Evolutionary conservation across 2,113 vertebrate species (phyloP), one percentile per base, ranked within the genome.

Genomic region (Lipophrys pholis): DNA sequence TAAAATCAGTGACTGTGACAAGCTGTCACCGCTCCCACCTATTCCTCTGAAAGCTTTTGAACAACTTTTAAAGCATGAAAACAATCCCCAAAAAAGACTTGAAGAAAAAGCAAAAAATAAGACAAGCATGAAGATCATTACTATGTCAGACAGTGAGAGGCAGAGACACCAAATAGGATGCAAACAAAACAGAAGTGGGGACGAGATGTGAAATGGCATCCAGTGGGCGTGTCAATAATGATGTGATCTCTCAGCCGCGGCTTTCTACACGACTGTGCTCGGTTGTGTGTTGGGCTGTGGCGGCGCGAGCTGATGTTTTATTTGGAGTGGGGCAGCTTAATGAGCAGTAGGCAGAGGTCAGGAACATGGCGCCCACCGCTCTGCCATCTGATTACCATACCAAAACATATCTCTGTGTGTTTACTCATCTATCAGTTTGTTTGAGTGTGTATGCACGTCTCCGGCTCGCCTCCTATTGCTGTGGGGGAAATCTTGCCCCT

Each of bases 321-420:
- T 90, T 91, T 89, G 84, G 90, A 90, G 90, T 86, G 89, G 76
- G 85, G 76, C 85, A 77, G 87, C 84, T 87, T 91, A 92, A 92
- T 90, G 88, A 92, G 89, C 88, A 87, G 82, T 86, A 92, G 88
- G 84, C 89, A 87, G 88, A 86, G 91, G 91, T 92, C 91, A 92
- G 88, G 84, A 84, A 87, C 82, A 84, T 68, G 73, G 84, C 77
- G 66, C 83, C 85, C 85, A 84, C 79, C 50, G 78, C 81, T 81
- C 79, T 87, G 76, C 87, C 75, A 69, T 86, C 89, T 91, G 84
- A 91, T 91, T 92, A 89, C 83, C 83, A 90, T 89, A 83, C 82
- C 87, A 88, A 86, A 83, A 90, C 84, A 87, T 79, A 80, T 80
- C 73, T 43, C 68, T 79, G 74, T 73, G 89, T 88, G 84, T 90